Evolutionary conservation across 1,140 invertebrate genomes (phyloP), one percentile per base, ranked within the genome.

Genomic region (Hyposmocoma kahamanoa): DNA sequence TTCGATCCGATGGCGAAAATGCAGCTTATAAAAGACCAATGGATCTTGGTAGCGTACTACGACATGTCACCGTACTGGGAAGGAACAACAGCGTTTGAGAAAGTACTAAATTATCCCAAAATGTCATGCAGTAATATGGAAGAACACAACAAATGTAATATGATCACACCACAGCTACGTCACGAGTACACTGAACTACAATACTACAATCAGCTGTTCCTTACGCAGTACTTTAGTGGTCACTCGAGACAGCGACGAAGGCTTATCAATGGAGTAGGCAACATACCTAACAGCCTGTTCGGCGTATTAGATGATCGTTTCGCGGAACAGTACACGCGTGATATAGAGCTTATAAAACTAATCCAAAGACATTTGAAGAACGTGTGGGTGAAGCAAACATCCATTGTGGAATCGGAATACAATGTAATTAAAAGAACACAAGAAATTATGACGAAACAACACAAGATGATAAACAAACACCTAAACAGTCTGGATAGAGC

Each of bases 41-140:
- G 36, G 36, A 39, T 8, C 15, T n/a, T 39, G 5, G 36, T 39
- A 8, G 19, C n/a, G 6, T 39, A 39, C 36, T 39, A 39, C 19
- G 18, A 39, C 36, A 39, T 39, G 36, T 18, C 18, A 19, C 36
- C 36, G 20, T 39, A 39, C n/a, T 39, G 36, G 36, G 17, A 39
- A 18, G 36, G 36, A 5, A 39, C 13, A 34, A 34, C 30, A 13
- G 30, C 30, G n/a, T 34, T 34, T 3, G 30, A 34, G 3, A 34
- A 34, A 34, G 3, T 13, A 34, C n/a, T 34, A n/a, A 34, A 9
- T 34, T 34, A 34, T n/a, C n/a, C 15, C 3, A 13, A 34, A 13
- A 34, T 3, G n/a, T n/a, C 30, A 34, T 34, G 30, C n/a, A 34
- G n/a, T 13, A 34, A 4, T 4, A 3, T n/a, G 30, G 30, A 34